Percentiles rank a stretch among this genome's conserved stretches.
phyloP scores from a whole-genome alignment of 2,888 invertebrate genomes.

The Tinea trinotella region DNA sequence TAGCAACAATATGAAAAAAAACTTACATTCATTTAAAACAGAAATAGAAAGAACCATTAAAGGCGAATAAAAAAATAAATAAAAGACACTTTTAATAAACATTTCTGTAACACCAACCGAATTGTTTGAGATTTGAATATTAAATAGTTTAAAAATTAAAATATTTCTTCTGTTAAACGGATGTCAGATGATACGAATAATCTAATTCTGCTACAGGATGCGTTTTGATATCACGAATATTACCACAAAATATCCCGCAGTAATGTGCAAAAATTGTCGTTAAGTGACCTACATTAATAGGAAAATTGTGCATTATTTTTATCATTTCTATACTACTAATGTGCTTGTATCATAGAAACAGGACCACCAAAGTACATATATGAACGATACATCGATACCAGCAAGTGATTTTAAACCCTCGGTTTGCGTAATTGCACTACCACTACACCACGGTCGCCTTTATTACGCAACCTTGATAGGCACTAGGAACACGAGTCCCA shows the following conservation, averaged over 20 bases:
- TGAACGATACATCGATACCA: too few relatives aligned
- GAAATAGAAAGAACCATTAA: neutral
- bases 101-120: neutral
- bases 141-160: neutral
- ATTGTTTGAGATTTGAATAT: neutral
- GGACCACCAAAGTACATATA: too few relatives aligned
- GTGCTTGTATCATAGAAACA: too few relatives aligned
- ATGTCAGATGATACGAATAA: neutral
- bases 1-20: too few relatives aligned
- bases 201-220: neutral
- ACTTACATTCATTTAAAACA: neutral
- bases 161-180: neutral
- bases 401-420: too few relatives aligned
- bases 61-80: neutral
- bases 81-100: neutral
- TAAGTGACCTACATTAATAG: conserved; percentile 2
- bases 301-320: too few relatives aligned
- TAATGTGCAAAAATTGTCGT: conserved; percentile 3
- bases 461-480: too few relatives aligned
- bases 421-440: too few relatives aligned
- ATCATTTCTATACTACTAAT: too few relatives aligned
- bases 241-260: neutral
- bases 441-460: too few relatives aligned
- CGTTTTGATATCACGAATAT: neutral
- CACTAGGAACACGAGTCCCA: too few relatives aligned